These are phyloP conservation scores for Zoanthus sociatus DNA, from an alignment of 92 coral and sea anemone species.

Conservation along the genomic window DNA sequence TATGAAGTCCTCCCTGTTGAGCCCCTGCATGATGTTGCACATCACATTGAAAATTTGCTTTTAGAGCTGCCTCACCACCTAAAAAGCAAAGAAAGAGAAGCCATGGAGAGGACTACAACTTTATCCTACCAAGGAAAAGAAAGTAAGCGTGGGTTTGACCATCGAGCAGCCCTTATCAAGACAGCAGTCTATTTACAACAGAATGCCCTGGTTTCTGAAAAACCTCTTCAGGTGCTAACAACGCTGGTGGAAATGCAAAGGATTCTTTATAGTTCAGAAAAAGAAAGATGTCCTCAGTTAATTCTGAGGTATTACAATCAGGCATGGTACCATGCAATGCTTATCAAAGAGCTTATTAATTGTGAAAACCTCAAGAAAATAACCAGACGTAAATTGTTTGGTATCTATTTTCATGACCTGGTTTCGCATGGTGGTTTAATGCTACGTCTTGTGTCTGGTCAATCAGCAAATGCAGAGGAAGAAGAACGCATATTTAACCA, in stretches of 20 bases:
- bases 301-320: conserved; percentile 48
- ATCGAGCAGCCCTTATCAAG: conserved; percentile 56
- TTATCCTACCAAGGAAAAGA: conserved; percentile 48
- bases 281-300: conserved; percentile 37
- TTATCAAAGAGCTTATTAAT: conserved; percentile 35
- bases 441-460: no score
- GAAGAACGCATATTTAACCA: no score
- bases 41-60: conserved; percentile 49
- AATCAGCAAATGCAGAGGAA: no score
- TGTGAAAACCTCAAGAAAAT: conserved; percentile 11
- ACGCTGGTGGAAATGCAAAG: conserved; percentile 56
- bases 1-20: conserved; percentile 61
- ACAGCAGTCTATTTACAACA: conserved; percentile 55
- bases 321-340: conserved; percentile 62
- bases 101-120: conserved; percentile 33
- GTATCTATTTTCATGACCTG: no score
- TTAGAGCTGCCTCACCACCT: conserved; percentile 56
- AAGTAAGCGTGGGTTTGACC: conserved; percentile 48
- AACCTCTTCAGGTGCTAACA: conserved; percentile 27
- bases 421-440: no score
- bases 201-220: conserved; percentile 38
- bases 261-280: conserved; percentile 49
- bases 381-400: background rate
- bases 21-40: conserved; percentile 53
- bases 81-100: conserved; percentile 24